Percentiles rank a stretch among this genome's conserved stretches.
These are phyloP conservation scores for Plotosus lineatus DNA, from an alignment of 2,113 vertebrate species.

Conservation along the genomic window DNA sequence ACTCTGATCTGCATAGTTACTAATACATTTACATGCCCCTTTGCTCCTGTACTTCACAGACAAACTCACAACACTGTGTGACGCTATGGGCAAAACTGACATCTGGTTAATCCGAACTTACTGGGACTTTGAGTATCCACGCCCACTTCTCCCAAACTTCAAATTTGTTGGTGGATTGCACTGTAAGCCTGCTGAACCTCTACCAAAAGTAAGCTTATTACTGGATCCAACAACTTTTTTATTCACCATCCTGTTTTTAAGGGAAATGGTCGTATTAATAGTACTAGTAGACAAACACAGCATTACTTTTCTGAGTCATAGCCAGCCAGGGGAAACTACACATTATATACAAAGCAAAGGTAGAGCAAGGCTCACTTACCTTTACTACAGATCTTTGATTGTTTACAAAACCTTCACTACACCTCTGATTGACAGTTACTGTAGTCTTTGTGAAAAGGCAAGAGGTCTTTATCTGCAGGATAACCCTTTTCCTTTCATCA, in stretches of 20 bases:
- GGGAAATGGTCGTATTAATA: too few relatives aligned
- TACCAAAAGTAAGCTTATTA: conserved; percentile 73
- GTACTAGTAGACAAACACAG: background rate
- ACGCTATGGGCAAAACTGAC: conserved; percentile 81
- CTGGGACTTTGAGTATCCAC: conserved; percentile 86
- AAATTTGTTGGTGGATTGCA: conserved; percentile 85
- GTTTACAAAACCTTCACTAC: background rate
- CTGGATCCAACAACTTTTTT: background rate
- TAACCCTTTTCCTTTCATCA: background rate
- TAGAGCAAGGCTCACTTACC: background rate
- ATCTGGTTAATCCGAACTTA: conserved; percentile 85
- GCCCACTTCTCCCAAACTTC: conserved; percentile 82
- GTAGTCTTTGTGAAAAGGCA: background rate
- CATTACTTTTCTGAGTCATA: background rate
- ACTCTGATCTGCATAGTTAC: background rate
- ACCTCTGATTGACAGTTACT: background rate
- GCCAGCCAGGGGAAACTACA: background rate
- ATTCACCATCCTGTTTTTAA: background rate
- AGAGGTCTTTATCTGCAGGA: background rate
- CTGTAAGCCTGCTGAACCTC: conserved; percentile 78
- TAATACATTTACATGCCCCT: background rate
- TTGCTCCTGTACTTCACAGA: conserved; percentile 59
- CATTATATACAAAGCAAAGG: background rate
- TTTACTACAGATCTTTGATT: background rate
- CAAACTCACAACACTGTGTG: conserved; percentile 77